Percentiles rank a stretch among this genome's conserved stretches.
phyloP scores from a whole-genome alignment of 2,888 invertebrate species.

The Seira sanloemensis region DNA sequence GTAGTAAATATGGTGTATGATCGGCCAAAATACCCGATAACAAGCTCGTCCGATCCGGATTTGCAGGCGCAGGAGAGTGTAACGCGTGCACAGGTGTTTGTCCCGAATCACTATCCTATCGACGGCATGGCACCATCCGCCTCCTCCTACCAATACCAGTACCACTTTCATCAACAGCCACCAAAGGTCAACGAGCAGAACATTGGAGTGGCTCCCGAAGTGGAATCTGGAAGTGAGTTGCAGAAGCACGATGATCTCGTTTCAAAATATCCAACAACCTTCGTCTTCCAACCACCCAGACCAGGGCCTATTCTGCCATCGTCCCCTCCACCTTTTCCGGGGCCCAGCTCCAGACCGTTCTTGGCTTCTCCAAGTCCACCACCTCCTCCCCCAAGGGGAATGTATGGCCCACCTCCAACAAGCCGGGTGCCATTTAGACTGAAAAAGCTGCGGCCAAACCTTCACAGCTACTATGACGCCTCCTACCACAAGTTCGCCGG shows the following conservation, averaged over 20 bases:
- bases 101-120: conserved; percentile 41
- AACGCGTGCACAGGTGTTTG: conserved; percentile 29
- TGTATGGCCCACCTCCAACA: conserved; percentile 43
- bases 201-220: too few species aligned
- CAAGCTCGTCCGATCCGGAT: conserved; percentile 28
- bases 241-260: conserved; percentile 57
- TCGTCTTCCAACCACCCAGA: conserved; percentile 22
- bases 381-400: conserved; percentile 1
- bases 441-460: conserved; percentile 58
- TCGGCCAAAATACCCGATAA: background rate
- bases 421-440: conserved; percentile 44
- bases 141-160: conserved; percentile 6
- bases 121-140: conserved; percentile 23
- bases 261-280: conserved; percentile 61
- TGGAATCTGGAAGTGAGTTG: too few species aligned
- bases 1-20: background rate
- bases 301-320: conserved; percentile 9
- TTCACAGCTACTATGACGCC: conserved; percentile 66
- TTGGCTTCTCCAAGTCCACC: conserved; percentile 21
- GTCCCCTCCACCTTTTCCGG: background rate
- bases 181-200: conserved; percentile 40
- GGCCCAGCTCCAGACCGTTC: conserved; percentile 15
- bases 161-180: conserved; percentile 20
- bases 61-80: conserved; percentile 42
- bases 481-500: conserved; percentile 65